These are phyloP conservation scores for Siniperca chuatsi DNA, from an alignment of 2,113 vertebrate species.

Conservation along the genomic window DNA sequence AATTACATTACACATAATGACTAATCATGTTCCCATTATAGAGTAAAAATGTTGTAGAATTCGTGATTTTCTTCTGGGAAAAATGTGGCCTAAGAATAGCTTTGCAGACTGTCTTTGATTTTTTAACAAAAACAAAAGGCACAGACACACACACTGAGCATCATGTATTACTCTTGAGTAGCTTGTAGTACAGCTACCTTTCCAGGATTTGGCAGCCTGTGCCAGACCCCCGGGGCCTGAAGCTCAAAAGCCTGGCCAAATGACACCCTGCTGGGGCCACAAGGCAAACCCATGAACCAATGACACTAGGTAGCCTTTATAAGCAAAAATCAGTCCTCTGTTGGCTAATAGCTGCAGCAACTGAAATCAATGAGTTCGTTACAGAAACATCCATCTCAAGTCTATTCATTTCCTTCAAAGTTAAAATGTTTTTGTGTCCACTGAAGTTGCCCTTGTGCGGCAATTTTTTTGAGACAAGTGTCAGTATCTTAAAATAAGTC, in stretches of 20 bases:
- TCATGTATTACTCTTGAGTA: constrained; percentile 30
- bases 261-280: constrained; percentile 62
- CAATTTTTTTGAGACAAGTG: background rate
- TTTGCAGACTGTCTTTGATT: constrained; percentile 43
- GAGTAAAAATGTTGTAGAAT: constrained; percentile 1
- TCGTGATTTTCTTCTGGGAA: constrained; percentile 4
- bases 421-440: background rate
- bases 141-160: constrained; percentile 25
- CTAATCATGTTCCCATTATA: constrained; percentile 20
- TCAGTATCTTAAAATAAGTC: background rate
- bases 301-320: background rate
- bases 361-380: background rate
- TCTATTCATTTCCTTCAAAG: background rate
- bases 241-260: constrained; percentile 68
- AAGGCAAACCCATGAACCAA: constrained; percentile 28
- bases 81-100: constrained; percentile 2
- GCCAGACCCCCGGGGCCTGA: constrained; percentile 50
- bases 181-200: constrained; percentile 55
- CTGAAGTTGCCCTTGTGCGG: background rate
- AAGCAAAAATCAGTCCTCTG: background rate
- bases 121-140: constrained; percentile 34
- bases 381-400: background rate
- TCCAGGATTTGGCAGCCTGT: constrained; percentile 52
- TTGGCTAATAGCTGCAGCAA: constrained; percentile 14
- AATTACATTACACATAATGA: constrained; percentile 32